Evolutionary conservation across 2,888 invertebrate genomes (phyloP).

Genomic region (Scaptomyza cyrtandrae): DNA sequence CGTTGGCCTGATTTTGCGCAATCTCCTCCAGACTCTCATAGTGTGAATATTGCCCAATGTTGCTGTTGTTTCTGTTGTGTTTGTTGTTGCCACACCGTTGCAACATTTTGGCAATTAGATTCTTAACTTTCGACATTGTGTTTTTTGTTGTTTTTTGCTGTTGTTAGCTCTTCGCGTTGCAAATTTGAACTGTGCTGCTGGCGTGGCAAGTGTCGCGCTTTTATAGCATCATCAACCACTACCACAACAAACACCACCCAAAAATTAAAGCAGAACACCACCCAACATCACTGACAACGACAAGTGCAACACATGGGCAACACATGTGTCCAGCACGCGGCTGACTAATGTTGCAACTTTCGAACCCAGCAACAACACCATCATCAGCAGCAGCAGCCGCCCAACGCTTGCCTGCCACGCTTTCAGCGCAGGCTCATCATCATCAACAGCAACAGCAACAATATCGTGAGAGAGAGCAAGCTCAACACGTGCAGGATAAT

Average conservation of each 20-base stretch:
- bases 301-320: constrained; percentile 68
- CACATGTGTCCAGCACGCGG: constrained; percentile 74
- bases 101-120: constrained; percentile 69
- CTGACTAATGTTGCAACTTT: constrained; percentile 51
- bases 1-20: constrained; percentile 83
- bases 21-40: constrained; percentile 76
- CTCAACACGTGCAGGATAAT: constrained; percentile 79
- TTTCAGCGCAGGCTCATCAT: constrained; percentile 59
- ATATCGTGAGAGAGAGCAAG: constrained; percentile 52
- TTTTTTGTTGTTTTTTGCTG: constrained; percentile 10
- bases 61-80: constrained; percentile 21
- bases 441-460: not conserved
- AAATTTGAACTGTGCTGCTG: constrained; percentile 62
- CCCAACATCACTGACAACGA: constrained; percentile 51
- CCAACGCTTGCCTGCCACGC: constrained; percentile 74
- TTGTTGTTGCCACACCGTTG: constrained; percentile 56
- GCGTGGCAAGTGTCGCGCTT: constrained; percentile 58
- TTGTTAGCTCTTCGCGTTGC: constrained; percentile 48
- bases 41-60: constrained; percentile 28
- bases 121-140: constrained; percentile 65
- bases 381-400: constrained; percentile 39
- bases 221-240: constrained; percentile 61
- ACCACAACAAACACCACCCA: constrained; percentile 32
- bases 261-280: constrained; percentile 37
- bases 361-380: constrained; percentile 29